Conservation (phyloP, 2,888 invertebrate species). For the Xanthorhoe spadicearia region DNA sequence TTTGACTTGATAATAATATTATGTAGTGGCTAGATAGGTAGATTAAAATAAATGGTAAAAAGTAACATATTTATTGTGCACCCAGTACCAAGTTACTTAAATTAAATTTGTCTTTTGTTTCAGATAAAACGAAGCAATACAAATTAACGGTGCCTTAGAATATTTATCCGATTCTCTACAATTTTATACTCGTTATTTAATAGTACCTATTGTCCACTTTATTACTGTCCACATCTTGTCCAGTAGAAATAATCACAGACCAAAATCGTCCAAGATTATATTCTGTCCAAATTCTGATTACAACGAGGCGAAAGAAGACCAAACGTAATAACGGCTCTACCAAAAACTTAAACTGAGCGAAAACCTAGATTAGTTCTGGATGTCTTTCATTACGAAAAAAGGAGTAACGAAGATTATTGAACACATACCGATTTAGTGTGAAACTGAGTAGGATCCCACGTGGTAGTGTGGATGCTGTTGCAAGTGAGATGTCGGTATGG, state of each 20-base stretch:
- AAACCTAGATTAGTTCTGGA: background rate
- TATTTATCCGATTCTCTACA: conserved; percentile 53
- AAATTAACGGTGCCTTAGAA: conserved; percentile 69
- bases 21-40: too few relatives aligned
- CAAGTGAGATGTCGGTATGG: conserved; percentile 78
- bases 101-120: conserved; percentile 51
- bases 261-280: conserved; percentile 30
- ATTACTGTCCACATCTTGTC: conserved; percentile 48
- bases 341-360: too few relatives aligned
- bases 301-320: background rate
- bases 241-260: conserved; percentile 20
- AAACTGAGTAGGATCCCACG: conserved; percentile 29
- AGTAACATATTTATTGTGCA: background rate
- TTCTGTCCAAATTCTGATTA: conserved; percentile 3
- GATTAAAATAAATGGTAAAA: too few relatives aligned
- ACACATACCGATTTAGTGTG: background rate
- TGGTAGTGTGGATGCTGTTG: conserved; percentile 77
- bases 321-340: too few relatives aligned
- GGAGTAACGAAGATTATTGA: background rate
- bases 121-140: conserved; percentile 61
- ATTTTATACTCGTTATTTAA: conserved; percentile 30
- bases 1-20: background rate
- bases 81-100: background rate
- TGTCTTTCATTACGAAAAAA: background rate
- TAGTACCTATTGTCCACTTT: conserved; percentile 37